These are phyloP conservation scores for Cottus gobio DNA, from an alignment of 2,113 vertebrate species.

Conservation along the genomic window DNA sequence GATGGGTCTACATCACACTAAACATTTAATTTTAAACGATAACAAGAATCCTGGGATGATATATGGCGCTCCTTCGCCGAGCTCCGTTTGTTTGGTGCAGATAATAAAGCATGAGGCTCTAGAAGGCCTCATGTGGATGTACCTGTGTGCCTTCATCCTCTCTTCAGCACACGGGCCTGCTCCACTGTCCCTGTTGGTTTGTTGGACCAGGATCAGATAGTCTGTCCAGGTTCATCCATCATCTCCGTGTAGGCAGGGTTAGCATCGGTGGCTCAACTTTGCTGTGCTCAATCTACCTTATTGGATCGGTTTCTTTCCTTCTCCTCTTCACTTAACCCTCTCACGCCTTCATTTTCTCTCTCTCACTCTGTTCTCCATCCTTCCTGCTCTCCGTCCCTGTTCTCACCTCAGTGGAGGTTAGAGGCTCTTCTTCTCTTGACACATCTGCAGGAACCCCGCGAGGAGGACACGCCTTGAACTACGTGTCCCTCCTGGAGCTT, in stretches of 20 bases:
- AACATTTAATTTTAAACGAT: conserved; percentile 18
- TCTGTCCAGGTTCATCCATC: conserved; percentile 42
- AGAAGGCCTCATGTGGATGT: neutral
- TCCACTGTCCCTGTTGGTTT: conserved; percentile 19
- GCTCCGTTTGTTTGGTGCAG: neutral
- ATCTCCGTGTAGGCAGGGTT: neutral
- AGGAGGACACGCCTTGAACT: neutral
- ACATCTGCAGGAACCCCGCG: neutral
- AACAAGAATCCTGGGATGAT: conserved; percentile 6
- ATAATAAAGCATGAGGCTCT: conserved; percentile 23
- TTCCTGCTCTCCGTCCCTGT: neutral
- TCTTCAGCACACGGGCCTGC: conserved; percentile 1
- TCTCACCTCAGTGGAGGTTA: neutral
- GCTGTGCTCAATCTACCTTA: neutral
- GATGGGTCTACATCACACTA: neutral
- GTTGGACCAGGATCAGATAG: conserved; percentile 37
- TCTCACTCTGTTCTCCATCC: neutral
- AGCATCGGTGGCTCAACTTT: conserved; percentile 20
- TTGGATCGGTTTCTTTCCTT: neutral
- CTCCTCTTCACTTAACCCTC: neutral
- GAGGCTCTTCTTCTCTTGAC: neutral
- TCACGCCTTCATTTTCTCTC: neutral
- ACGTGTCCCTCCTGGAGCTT: neutral
- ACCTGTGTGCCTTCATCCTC: conserved; percentile 11
- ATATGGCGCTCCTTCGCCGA: neutral